These are phyloP conservation scores for Arctia plantaginis DNA, from an alignment of 2,888 invertebrate species.

Conservation along the genomic window DNA sequence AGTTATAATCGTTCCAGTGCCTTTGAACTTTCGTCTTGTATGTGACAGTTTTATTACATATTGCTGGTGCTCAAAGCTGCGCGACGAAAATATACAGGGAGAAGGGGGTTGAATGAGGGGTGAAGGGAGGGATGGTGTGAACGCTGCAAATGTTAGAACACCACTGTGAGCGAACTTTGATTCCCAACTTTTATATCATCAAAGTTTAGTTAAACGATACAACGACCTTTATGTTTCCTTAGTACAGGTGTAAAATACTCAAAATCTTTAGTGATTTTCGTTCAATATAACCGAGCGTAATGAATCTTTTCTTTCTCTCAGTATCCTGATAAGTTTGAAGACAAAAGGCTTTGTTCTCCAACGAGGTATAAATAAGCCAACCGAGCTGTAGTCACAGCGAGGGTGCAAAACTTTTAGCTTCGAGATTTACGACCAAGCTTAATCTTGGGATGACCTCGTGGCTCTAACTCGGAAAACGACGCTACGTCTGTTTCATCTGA, in stretches of 20 bases:
- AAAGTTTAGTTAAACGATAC: slow-evolving; percentile 25
- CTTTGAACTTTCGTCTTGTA: slow-evolving; percentile 54
- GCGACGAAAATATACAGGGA: slow-evolving; percentile 11
- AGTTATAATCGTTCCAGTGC: slow-evolving; percentile 52
- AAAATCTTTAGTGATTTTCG: slow-evolving; percentile 19
- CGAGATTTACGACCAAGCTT: slow-evolving; percentile 44
- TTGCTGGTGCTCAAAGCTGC: slow-evolving; percentile 17
- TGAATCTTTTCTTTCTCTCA: slow-evolving; percentile 38
- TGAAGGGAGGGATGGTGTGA: neutral
- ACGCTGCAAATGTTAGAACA: slow-evolving; percentile 18
- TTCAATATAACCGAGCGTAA: slow-evolving; percentile 37
- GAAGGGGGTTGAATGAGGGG: neutral
- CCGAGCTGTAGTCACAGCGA: slow-evolving; percentile 31
- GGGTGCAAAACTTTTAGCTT: slow-evolving; percentile 43
- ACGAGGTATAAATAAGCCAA: slow-evolving; percentile 42
- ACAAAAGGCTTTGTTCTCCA: slow-evolving; percentile 47
- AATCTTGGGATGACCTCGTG: slow-evolving; percentile 36
- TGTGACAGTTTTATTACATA: slow-evolving; percentile 58
- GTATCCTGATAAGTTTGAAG: slow-evolving; percentile 39
- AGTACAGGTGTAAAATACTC: slow-evolving; percentile 13
- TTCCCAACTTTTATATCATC: slow-evolving; percentile 30
- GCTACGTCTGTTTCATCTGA: neutral
- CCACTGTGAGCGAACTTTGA: slow-evolving; percentile 23
- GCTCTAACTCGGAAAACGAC: slow-evolving; percentile 4
- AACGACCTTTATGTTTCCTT: slow-evolving; percentile 3